Conservation (phyloP, 2,797 vertebrate species). For the Semotilus atromaculatus region DNA sequence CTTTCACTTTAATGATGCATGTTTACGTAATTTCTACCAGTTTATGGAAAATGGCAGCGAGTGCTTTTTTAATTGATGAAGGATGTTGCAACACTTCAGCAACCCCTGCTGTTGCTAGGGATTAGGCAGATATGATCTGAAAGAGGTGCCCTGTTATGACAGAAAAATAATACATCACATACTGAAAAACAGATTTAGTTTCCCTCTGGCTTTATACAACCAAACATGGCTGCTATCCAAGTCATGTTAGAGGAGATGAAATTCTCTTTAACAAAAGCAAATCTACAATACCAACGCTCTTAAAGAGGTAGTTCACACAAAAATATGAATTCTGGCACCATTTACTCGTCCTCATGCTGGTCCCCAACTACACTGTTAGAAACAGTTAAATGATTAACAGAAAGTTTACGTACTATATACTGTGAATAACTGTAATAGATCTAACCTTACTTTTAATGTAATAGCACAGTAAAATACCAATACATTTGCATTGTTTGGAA, state of each 20-base stretch:
- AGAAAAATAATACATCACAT: conserved; percentile 57
- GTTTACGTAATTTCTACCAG: conserved; percentile 62
- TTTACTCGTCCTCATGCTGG: background rate
- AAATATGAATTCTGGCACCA: background rate
- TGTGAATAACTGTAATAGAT: no score
- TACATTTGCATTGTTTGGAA: no score
- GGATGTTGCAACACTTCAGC: conserved; percentile 77
- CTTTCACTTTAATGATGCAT: conserved; percentile 58
- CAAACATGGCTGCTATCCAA: conserved; percentile 19
- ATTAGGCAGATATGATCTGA: conserved; percentile 61
- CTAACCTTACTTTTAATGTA: no score
- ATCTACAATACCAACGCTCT: conserved; percentile 39
- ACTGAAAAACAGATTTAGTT: conserved; percentile 49
- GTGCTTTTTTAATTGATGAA: conserved; percentile 70
- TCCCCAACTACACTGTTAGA: background rate
- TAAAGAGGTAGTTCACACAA: background rate
- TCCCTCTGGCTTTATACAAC: conserved; percentile 30
- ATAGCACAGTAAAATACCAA: no score
- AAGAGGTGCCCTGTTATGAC: conserved; percentile 59
- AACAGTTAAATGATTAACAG: no score
- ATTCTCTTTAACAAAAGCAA: conserved; percentile 47
- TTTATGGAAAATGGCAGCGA: conserved; percentile 57
- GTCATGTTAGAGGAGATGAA: conserved; percentile 51
- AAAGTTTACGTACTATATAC: no score
- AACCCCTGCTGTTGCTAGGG: conserved; percentile 71